Percentiles rank a stretch among this genome's conserved stretches.
Evolutionary conservation across 1,140 invertebrate genomes (phyloP).

Genomic region (Agrilus planipennis): DNA sequence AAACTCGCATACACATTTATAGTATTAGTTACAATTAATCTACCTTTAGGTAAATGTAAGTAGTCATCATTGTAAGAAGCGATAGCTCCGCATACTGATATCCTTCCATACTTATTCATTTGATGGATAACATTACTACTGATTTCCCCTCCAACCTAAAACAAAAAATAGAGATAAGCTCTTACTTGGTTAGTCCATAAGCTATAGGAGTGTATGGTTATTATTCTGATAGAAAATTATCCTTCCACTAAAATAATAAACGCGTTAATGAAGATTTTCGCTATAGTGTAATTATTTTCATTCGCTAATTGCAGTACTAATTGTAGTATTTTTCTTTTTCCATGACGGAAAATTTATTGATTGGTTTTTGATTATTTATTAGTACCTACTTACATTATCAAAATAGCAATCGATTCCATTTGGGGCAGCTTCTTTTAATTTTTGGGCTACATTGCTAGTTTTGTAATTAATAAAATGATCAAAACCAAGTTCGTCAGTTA

Average conservation of each 20-base stretch:
- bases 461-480: slow-evolving; percentile 61
- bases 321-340: no score
- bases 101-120: slow-evolving; percentile 49
- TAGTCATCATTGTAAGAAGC: slow-evolving; percentile 41
- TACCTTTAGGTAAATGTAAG: slow-evolving; percentile 30
- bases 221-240: no score
- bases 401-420: slow-evolving; percentile 60
- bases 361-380: no score
- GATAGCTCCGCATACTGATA: slow-evolving; percentile 53
- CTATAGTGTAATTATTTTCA: no score
- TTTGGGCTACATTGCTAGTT: slow-evolving; percentile 37
- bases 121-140: slow-evolving; percentile 44
- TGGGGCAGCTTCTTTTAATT: slow-evolving; percentile 48
- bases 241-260: no score
- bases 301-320: no score
- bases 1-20: no score
- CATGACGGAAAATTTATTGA: no score
- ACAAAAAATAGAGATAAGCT: no score
- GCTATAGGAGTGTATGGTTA: no score
- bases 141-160: slow-evolving; percentile 54
- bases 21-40: not conserved
- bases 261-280: no score
- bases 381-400: slow-evolving; percentile 46
- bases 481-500: slow-evolving; percentile 46
- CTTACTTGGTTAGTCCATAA: no score